Conservation (phyloP, 2,113 vertebrate genomes). For the Chlamydotis undulata region DNA sequence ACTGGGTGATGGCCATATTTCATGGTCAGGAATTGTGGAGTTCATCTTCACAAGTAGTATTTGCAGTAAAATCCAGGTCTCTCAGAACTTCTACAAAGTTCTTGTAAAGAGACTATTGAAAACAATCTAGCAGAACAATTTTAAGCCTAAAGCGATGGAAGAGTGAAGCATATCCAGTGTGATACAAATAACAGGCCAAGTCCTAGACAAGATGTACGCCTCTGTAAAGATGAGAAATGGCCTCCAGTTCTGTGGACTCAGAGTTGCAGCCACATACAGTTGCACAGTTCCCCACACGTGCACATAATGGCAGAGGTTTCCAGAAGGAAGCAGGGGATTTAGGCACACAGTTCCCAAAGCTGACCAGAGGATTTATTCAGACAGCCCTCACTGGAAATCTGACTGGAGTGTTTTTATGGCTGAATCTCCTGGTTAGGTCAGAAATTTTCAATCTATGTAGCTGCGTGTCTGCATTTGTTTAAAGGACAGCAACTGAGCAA, state of each 20-base stretch:
- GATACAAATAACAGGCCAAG: background rate
- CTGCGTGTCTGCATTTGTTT: background rate
- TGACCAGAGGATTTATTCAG: background rate
- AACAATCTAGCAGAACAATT: background rate
- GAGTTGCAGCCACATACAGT: background rate
- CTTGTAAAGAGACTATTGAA: background rate
- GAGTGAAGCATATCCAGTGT: background rate
- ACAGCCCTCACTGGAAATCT: background rate
- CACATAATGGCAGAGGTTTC: background rate
- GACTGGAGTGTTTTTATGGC: background rate
- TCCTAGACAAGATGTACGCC: background rate
- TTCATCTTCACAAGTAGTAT: background rate
- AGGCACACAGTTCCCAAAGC: background rate
- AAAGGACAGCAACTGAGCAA: conserved; percentile 17
- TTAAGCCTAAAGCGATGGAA: background rate
- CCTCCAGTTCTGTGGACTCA: background rate
- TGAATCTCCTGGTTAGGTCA: background rate
- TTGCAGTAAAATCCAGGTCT: background rate
- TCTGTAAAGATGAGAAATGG: background rate
- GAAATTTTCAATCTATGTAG: background rate
- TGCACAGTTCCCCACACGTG: fast-evolving
- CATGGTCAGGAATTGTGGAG: background rate
- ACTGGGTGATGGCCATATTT: background rate
- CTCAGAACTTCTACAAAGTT: background rate
- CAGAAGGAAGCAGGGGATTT: background rate